Base-by-base conservation (phyloP, 2,113 vertebrate genomes). In the Scortum barcoo region DNA sequence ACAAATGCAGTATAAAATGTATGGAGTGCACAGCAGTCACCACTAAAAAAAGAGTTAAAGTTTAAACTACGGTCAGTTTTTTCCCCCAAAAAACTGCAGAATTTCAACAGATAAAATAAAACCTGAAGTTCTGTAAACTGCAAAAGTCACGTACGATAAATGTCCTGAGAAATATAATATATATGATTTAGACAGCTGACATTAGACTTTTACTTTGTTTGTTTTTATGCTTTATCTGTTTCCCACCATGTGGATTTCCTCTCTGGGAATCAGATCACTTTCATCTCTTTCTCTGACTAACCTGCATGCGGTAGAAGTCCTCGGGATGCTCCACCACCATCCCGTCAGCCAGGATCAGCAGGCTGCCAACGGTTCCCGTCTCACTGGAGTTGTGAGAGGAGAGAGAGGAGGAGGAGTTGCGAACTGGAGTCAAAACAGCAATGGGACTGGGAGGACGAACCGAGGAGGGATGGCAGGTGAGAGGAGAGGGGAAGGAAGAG, bases 301-400 rank as follows among this genome's bases (percentile, higher is more conserved):
- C 98, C 97, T 99, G 98, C 97, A 99, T 97, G 87, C 97, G 97
- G 93, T 97, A 99, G 85, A 97, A 95, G 50, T 99, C 98, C 88
- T 99, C 97, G 0, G 97, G 92, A 51, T 96, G 94, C 91, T 99
- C 98, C 87, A 97, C 94, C 89, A 97, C 85, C 81, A 97, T 87
- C 10, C 96, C 95, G 63, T 99, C 98, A 0, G 97, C 96, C 85
- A 99, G 95, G 93, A 98, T 96, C 88, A 97, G 95, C 81, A 97
- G 90, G 76, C 97, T 98, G 30, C 97, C 97, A 0, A 96, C 65
- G 33, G 96, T 97, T 22, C 96, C 97, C 0, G 95, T 93, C 93
- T 99, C 98, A 3, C 98, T 99, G 92, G 96, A 97, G 76, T 94
- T 93, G 69, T 97, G 97, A 66, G 97, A 98, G 3, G 97, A 98